Evolutionary conservation across 1,140 invertebrate genomes (phyloP).

Genomic region (Harpegnathos saltator): DNA sequence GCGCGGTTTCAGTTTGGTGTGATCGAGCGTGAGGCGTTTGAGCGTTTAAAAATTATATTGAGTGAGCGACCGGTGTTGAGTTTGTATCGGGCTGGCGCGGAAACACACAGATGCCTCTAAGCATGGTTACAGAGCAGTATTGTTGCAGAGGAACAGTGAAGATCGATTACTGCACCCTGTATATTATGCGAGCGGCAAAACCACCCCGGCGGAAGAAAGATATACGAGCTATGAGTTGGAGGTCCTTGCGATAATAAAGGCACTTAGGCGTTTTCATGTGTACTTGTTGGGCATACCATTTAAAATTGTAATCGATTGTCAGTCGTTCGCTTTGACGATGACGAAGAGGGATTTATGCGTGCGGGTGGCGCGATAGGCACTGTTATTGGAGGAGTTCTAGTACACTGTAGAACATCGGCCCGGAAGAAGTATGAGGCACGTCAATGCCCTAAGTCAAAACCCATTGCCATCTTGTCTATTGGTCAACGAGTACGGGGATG

Average conservation of each 20-base stretch:
- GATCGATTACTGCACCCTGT: neutral
- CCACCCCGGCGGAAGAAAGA: neutral
- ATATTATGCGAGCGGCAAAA: constrained; percentile 18
- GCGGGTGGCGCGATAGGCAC: constrained; percentile 2
- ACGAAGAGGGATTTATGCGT: neutral
- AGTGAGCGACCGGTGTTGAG: too few species aligned
- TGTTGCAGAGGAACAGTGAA: neutral
- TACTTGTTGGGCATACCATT: neutral
- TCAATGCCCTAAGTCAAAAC: neutral
- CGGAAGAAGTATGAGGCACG: neutral
- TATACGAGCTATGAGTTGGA: constrained; percentile 8
- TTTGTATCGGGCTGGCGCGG: too few species aligned
- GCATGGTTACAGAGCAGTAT: too few species aligned
- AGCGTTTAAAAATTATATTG: too few species aligned
- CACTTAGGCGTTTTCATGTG: neutral
- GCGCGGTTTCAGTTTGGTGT: too few species aligned
- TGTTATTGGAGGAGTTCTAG: neutral
- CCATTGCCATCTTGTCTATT: neutral
- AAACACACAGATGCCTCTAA: too few species aligned
- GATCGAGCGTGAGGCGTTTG: too few species aligned
- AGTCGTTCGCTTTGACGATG: too few species aligned
- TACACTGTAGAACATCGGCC: too few species aligned
- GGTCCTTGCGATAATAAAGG: neutral
- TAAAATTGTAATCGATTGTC: constrained; percentile 17
- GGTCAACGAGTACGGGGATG: neutral